These are phyloP conservation scores for Amphiprion clarkii DNA, from an alignment of 2,797 vertebrate genomes.

Conservation along the genomic window DNA sequence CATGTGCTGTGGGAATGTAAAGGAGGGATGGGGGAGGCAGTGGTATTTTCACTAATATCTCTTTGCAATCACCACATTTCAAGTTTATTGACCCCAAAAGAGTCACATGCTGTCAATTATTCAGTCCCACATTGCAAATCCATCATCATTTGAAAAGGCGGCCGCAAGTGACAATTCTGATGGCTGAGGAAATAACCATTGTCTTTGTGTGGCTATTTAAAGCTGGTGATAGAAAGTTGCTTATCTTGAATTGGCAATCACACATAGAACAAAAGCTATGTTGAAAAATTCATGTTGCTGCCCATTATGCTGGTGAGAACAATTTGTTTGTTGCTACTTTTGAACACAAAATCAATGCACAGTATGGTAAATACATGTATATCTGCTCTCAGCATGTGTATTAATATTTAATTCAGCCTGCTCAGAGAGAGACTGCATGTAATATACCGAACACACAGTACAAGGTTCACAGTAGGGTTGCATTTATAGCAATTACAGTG, in stretches of 20 bases:
- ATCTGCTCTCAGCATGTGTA: not conserved
- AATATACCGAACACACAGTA: not conserved
- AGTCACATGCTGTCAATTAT: slow-evolving; percentile 51
- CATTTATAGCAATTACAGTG: not conserved
- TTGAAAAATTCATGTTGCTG: not conserved
- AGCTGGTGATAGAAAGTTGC: slow-evolving; percentile 57
- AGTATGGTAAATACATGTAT: not conserved
- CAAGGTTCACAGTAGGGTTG: not conserved
- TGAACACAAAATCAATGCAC: not conserved
- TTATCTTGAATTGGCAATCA: slow-evolving; percentile 54
- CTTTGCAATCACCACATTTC: slow-evolving; percentile 45
- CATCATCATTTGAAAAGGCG: slow-evolving; percentile 60
- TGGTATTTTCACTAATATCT: slow-evolving; percentile 33
- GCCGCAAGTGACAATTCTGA: slow-evolving; percentile 43
- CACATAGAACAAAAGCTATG: not conserved
- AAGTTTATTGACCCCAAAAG: slow-evolving; percentile 42
- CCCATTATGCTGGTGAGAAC: not conserved
- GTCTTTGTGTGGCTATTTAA: slow-evolving; percentile 50
- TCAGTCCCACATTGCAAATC: slow-evolving; percentile 46
- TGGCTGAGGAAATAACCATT: slow-evolving; percentile 45
- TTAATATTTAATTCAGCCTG: slow-evolving; percentile 39
- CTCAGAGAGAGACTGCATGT: not conserved
- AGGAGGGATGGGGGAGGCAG: not conserved
- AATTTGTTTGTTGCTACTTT: not conserved
- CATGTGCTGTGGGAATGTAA: slow-evolving; percentile 16